Evolutionary conservation across 2,113 vertebrate genomes (phyloP).

Genomic region (Eira barbara): DNA sequence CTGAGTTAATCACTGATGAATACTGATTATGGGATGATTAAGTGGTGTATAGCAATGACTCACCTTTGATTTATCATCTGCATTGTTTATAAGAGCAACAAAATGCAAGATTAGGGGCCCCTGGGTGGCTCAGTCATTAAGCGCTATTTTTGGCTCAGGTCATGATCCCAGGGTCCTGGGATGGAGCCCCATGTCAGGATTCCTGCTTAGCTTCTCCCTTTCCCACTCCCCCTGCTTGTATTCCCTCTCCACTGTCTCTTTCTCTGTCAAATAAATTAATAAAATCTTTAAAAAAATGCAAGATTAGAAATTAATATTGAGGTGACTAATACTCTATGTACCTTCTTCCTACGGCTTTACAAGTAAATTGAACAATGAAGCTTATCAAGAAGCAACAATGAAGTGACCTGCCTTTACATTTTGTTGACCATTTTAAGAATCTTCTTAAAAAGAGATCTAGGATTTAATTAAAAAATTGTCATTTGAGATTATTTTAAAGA

Average conservation of each 20-base stretch:
- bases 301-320: background rate
- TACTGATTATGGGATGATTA: background rate
- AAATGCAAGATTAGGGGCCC: background rate
- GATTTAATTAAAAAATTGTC: background rate
- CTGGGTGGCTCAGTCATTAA: too few relatives aligned
- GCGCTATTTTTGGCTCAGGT: too few relatives aligned
- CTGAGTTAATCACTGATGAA: background rate
- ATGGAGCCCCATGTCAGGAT: too few relatives aligned
- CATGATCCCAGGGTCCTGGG: too few relatives aligned
- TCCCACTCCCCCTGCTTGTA: too few relatives aligned
- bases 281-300: background rate
- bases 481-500: background rate
- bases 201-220: too few relatives aligned
- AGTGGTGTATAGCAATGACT: background rate
- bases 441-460: background rate
- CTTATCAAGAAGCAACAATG: background rate
- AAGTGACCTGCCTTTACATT: background rate
- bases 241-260: too few relatives aligned
- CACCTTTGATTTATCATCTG: background rate
- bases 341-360: background rate
- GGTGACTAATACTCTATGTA: background rate
- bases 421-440: background rate
- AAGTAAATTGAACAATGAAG: background rate
- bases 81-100: background rate
- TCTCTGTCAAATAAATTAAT: too few relatives aligned